phyloP scores from a whole-genome alignment of 2,888 invertebrate genomes.

The Pterobdella sp. region DNA sequence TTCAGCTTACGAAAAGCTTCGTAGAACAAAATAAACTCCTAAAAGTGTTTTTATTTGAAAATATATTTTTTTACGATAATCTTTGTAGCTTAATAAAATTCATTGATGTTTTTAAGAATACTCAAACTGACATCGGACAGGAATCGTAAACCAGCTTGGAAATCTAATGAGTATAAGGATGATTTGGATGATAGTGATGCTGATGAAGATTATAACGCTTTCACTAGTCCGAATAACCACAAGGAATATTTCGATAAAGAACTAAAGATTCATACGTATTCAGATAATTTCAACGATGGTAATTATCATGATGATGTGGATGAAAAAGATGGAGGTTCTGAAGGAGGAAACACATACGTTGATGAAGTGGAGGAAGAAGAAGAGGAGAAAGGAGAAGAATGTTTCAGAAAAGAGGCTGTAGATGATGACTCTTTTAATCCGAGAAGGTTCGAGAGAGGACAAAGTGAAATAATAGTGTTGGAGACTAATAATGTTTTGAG shows the following conservation, averaged over 20 bases:
- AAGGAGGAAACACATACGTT: not conserved
- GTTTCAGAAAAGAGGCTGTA: not conserved
- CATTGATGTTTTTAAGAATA: too few species aligned
- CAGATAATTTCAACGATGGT: not conserved
- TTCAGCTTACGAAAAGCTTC: too few species aligned
- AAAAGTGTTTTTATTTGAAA: too few species aligned
- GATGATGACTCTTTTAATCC: slow-evolving; percentile 5
- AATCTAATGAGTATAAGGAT: slow-evolving; percentile 5
- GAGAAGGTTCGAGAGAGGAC: not conserved
- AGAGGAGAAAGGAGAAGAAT: not conserved
- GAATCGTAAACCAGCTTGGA: not conserved
- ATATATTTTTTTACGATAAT: too few species aligned
- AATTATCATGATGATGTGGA: not conserved
- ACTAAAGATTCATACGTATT: too few species aligned
- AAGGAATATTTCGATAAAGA: not conserved
- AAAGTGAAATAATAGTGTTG: not conserved
- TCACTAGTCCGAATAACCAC: not conserved
- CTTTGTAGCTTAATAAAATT: too few species aligned
- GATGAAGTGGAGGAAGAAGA: slow-evolving; percentile 4
- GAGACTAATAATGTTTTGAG: not conserved
- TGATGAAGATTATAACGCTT: not conserved
- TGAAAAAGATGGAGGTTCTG: not conserved
- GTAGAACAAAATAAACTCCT: too few species aligned
- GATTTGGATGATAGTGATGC: not conserved
- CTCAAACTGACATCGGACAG: not conserved